Evolutionary conservation across 64 coral and sea anemone species (phyloP).

Genomic region (Catalaphyllia jardinei): DNA sequence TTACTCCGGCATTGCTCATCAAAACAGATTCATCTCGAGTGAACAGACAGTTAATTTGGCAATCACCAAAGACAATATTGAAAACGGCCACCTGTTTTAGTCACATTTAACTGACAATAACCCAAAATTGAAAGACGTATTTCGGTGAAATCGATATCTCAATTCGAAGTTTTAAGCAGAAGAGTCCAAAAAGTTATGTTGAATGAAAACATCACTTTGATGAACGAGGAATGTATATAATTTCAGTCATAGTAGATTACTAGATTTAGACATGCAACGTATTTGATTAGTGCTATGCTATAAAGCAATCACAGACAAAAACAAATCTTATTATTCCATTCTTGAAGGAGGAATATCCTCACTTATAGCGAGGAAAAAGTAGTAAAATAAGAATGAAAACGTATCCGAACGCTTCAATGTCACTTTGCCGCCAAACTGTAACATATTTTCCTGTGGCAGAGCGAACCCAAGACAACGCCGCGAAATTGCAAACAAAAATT

Average conservation of each 20-base stretch:
- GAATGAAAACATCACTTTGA: not conserved
- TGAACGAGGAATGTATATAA: not conserved
- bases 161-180: not conserved
- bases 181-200: not conserved
- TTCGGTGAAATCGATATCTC: not conserved
- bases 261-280: not conserved
- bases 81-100: constrained; percentile 20
- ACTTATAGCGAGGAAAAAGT: not conserved
- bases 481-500: not conserved
- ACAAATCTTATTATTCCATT: not conserved
- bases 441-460: not conserved
- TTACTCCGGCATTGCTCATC: not conserved
- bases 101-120: not conserved
- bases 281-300: too few species aligned
- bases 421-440: not conserved
- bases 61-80: not conserved
- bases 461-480: not conserved
- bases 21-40: not conserved
- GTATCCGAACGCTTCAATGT: not conserved
- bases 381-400: not conserved
- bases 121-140: not conserved
- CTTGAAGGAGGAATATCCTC: not conserved
- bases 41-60: constrained; percentile 18
- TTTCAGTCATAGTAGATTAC: not conserved
- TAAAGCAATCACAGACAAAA: not conserved